Evolutionary conservation across 2,888 invertebrate species (phyloP).

Genomic region (Sthenelais limicola): DNA sequence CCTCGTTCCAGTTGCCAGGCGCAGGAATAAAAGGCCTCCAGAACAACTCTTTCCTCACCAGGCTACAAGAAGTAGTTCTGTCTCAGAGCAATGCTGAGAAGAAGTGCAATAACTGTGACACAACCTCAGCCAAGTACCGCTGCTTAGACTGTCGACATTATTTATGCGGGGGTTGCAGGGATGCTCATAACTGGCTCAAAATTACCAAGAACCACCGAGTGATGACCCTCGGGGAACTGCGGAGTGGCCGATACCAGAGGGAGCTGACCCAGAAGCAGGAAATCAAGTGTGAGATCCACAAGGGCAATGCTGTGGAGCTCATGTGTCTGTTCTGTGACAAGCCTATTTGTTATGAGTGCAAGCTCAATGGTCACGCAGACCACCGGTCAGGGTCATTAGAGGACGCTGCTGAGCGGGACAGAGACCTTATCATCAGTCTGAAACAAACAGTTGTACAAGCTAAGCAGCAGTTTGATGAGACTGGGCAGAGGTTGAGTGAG

Average conservation of each 20-base stretch:
- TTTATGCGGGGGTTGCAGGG: conserved; percentile 61
- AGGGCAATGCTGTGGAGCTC: conserved; percentile 46
- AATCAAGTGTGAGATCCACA: conserved; percentile 56
- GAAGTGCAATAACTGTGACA: conserved; percentile 55
- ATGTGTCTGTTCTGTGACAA: conserved; percentile 54
- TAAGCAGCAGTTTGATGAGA: conserved; percentile 15
- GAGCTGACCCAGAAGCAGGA: conserved; percentile 59
- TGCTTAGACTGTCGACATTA: conserved; percentile 66
- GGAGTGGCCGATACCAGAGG: conserved; percentile 60
- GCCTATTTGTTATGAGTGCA: conserved; percentile 54
- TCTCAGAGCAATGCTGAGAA: conserved; percentile 37
- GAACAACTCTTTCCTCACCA: conserved; percentile 56
- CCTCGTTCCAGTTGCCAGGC: conserved; percentile 24
- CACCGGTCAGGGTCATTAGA: conserved; percentile 50
- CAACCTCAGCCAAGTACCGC: conserved; percentile 49
- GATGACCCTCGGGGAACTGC: conserved; percentile 54
- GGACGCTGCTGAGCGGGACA: conserved; percentile 37
- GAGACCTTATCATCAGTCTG: conserved; percentile 26
- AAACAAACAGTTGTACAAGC: conserved; percentile 19
- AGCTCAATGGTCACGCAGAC: conserved; percentile 53
- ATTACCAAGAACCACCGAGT: conserved; percentile 62
- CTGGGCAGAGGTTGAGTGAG: neutral
- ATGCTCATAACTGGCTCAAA: conserved; percentile 63
- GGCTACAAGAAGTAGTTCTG: conserved; percentile 56
- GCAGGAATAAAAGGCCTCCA: conserved; percentile 31